Evolutionary conservation across 2,797 vertebrate species (phyloP).

Genomic region (Chaetophractus vellerosus): DNA sequence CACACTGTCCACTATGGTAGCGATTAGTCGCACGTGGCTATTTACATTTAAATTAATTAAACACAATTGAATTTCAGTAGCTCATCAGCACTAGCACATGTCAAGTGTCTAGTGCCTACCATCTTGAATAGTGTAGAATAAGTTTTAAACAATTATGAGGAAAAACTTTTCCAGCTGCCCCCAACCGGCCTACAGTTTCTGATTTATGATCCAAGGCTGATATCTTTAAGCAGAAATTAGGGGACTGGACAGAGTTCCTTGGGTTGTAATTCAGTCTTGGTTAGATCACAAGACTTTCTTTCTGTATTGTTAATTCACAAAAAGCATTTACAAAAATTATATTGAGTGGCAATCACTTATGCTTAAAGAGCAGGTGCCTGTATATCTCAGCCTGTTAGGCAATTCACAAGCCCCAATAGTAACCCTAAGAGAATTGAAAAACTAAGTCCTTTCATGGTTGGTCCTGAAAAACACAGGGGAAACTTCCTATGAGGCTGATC

Average conservation of each 20-base stretch:
- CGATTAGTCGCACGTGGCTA: conserved; percentile 12
- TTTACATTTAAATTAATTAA: not conserved
- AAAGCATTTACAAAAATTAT: not conserved
- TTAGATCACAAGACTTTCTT: not conserved
- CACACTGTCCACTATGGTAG: not conserved
- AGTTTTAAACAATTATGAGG: not conserved
- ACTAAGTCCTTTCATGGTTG: not conserved
- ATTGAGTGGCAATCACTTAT: not conserved
- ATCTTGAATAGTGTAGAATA: not conserved
- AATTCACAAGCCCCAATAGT: not conserved
- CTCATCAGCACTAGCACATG: not conserved
- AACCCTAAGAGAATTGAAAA: not conserved
- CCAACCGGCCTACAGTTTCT: not conserved
- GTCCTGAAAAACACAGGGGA: not conserved
- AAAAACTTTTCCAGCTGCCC: not conserved
- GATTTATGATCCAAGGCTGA: not conserved
- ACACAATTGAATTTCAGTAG: conserved; percentile 38
- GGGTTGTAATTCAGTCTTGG: not conserved
- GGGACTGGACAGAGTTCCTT: not conserved
- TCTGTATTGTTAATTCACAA: not conserved
- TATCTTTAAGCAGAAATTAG: not conserved
- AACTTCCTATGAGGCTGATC: not conserved
- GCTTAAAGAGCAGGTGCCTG: not conserved
- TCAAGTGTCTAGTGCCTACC: not conserved
- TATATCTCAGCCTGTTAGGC: not conserved